Evolutionary conservation across 2,888 invertebrate species (phyloP).

Genomic region (Trichacis sp.): DNA sequence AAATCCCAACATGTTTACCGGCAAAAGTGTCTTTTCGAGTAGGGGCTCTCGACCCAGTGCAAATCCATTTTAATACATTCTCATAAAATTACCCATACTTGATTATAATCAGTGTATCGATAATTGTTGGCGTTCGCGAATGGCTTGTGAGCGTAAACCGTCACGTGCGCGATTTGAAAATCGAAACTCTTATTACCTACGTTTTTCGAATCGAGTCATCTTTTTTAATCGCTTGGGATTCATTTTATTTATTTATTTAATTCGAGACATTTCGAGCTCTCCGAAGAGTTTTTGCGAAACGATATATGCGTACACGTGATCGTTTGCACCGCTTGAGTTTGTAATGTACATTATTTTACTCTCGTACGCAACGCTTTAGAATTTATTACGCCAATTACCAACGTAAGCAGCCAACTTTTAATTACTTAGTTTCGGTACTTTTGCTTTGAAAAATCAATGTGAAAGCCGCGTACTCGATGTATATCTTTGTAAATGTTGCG

Average conservation of each 20-base stretch:
- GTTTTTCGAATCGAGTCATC: too few relatives aligned
- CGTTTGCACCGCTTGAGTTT: conserved; percentile 54
- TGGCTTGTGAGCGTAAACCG: conserved; percentile 19
- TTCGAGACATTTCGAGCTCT: too few relatives aligned
- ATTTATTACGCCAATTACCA: conserved; percentile 47
- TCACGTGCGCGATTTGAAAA: conserved; percentile 42
- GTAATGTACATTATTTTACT: conserved; percentile 38
- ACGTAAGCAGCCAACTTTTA: background rate
- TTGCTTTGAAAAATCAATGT: conserved; percentile 1
- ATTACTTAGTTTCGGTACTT: background rate
- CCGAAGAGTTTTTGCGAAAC: too few relatives aligned
- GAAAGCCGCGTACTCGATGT: conserved; percentile 5
- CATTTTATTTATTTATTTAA: too few relatives aligned
- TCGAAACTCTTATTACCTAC: too few relatives aligned
- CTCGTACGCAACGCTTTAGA: conserved; percentile 50
- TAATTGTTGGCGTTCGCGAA: conserved; percentile 52
- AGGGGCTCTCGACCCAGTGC: conserved; percentile 45
- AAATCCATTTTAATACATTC: background rate
- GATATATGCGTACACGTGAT: conserved; percentile 50
- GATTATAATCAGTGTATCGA: conserved; percentile 52
- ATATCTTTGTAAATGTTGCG: conserved; percentile 9
- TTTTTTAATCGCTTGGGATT: too few relatives aligned
- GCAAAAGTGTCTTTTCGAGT: conserved; percentile 48
- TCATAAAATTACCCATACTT: conserved; percentile 53
- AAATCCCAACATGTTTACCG: conserved; percentile 37